A percentile compares a stretch with the other conserved stretches of the same genome.
Conservation (phyloP, 2,113 vertebrate genomes). For the Rhea pennata region DNA sequence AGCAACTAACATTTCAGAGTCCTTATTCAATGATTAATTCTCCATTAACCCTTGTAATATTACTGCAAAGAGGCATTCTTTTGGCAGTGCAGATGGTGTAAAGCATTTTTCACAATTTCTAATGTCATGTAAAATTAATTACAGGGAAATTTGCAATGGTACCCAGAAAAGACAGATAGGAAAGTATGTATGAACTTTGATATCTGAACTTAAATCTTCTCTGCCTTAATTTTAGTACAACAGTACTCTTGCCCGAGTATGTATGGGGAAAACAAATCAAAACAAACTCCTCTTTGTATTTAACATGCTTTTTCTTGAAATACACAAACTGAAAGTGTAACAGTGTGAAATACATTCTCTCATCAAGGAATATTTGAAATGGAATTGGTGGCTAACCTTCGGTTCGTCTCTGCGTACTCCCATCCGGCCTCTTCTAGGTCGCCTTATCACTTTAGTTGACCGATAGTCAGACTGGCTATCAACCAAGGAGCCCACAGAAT, state of each 20-base stretch:
- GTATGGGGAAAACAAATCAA: neutral
- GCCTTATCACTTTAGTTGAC: constrained; percentile 92
- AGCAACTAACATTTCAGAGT: neutral
- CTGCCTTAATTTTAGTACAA: neutral
- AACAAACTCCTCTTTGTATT: neutral
- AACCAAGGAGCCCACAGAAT: constrained; percentile 91
- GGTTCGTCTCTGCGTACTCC: constrained; percentile 89
- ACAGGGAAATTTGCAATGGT: neutral
- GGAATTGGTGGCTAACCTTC: constrained; percentile 79
- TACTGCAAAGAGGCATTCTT: neutral
- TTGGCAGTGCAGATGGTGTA: neutral
- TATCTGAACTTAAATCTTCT: neutral
- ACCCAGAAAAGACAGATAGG: neutral
- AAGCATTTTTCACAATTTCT: neutral
- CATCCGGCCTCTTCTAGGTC: constrained; percentile 90
- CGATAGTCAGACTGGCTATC: constrained; percentile 95
- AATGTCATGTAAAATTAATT: neutral
- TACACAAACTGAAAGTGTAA: neutral
- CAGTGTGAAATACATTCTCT: neutral
- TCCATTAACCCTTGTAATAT: neutral
- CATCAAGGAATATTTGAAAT: neutral
- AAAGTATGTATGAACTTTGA: neutral
- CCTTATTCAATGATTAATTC: neutral
- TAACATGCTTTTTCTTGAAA: neutral
- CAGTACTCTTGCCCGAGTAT: neutral